Evolutionary conservation across 2,113 vertebrate species (phyloP).

Genomic region (Kryptolebias marmoratus): DNA sequence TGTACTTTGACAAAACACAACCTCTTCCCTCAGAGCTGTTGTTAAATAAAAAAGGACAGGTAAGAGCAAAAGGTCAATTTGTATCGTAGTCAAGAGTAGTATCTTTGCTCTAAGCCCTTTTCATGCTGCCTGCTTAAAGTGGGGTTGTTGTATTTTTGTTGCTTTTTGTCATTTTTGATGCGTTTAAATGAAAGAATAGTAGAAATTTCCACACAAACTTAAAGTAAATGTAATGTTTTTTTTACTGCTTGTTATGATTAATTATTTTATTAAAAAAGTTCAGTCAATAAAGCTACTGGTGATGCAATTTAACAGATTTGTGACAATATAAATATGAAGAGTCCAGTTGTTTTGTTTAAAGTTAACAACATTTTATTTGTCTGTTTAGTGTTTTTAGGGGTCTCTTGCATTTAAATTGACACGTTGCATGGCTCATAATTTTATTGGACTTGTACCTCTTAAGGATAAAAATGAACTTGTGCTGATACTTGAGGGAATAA

Average conservation of each 20-base stretch:
- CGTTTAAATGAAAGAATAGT: too few relatives aligned
- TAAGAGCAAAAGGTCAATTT: not conserved
- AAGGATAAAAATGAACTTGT: conserved; percentile 36
- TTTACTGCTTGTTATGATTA: too few relatives aligned
- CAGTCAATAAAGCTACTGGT: not conserved
- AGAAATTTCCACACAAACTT: too few relatives aligned
- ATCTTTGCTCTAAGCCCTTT: not conserved
- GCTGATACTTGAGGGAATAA: conserved; percentile 57
- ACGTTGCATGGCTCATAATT: conserved; percentile 24
- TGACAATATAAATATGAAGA: not conserved
- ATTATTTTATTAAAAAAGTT: too few relatives aligned
- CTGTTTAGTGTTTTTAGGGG: not conserved
- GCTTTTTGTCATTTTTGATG: too few relatives aligned
- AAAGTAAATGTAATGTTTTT: too few relatives aligned
- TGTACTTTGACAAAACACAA: not conserved
- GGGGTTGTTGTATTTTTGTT: not conserved
- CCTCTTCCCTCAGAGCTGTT: not conserved
- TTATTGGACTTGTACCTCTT: conserved; percentile 22
- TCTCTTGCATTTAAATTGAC: not conserved
- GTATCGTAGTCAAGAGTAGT: not conserved
- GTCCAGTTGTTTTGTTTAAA: not conserved
- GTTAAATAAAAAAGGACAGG: not conserved
- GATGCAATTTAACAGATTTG: not conserved
- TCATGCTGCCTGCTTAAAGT: not conserved
- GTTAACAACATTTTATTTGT: too few relatives aligned